Evolutionary conservation across 2,797 vertebrate species (phyloP), one percentile per base, ranked within the genome.

Genomic region (Dicrostonyx torquatus): DNA sequence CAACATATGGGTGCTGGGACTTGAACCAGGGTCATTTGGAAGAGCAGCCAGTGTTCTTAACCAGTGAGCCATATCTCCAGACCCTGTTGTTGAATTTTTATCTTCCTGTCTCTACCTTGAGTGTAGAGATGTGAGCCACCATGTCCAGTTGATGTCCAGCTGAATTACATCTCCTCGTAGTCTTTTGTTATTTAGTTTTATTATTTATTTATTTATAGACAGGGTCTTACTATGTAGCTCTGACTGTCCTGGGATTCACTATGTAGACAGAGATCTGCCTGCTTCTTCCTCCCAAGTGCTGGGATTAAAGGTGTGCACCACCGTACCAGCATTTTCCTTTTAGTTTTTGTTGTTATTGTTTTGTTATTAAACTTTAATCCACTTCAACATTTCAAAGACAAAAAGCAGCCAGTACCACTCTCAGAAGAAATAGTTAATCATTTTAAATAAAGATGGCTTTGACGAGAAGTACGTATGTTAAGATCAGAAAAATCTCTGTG

Each of bases 331-430:
- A 48, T 83, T 64, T 83, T 14, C 64, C 64, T 64, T 45, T 83
- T 20, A 29, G 20, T 72, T 40, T 24, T 72, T 68, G 31, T n/a
- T 24, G n/a, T 37, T 70, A 1, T 7, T 70, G 18, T 70, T 72
- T 43, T 43, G 37, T 73, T 73, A 24, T 73, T 73, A 73, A 43
- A 91, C 9, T 86, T 94, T 3, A 53, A 84, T 92, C 29, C 10
- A 60, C 18, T 89, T 92, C 29, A 64, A 26, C 70, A 75, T 85
- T 85, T 92, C 29, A 66, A 91, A 85, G 43, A 66, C 95, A 48
- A 75, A 43, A 80, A 84, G 45, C 70, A 82, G 17, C 29, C 62
- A 29, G 75, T 62, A 88, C 37, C 40, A 75, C 60, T 85, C 60
- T 80, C 24, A 50, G 64, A 70, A 77, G 77, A 53, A 94, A 43